phyloP scores from a whole-genome alignment of 2,888 invertebrate species.

The Ochropacha duplaris region DNA sequence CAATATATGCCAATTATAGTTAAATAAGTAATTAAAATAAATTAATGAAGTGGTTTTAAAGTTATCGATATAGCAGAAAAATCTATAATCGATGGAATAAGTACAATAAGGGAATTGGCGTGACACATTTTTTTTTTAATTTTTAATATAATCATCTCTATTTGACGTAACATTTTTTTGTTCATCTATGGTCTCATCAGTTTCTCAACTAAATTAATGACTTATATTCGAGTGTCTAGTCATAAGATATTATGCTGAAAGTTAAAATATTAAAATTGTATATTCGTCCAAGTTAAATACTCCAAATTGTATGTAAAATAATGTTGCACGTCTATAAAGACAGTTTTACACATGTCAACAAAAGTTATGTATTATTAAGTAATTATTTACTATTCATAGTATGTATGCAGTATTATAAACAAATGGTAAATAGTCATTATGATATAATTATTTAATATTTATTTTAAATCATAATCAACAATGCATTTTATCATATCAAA shows the following conservation, averaged over 20 bases:
- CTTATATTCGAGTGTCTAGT: slow-evolving; percentile 34
- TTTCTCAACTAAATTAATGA: too few species aligned
- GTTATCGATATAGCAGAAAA: too few species aligned
- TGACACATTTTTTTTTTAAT: too few species aligned
- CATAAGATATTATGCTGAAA: slow-evolving; percentile 29
- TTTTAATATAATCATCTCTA: too few species aligned
- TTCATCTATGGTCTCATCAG: too few species aligned
- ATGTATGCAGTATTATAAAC: neutral
- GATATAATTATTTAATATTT: neutral
- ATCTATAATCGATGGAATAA: too few species aligned
- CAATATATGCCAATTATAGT: too few species aligned
- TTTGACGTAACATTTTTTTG: too few species aligned
- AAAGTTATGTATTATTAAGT: neutral
- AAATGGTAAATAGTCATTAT: too few species aligned
- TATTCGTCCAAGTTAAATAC: slow-evolving; percentile 1
- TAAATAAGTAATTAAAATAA: too few species aligned
- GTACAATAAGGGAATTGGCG: too few species aligned
- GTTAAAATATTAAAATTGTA: neutral
- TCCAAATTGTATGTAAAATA: slow-evolving; percentile 4
- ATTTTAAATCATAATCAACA: neutral
- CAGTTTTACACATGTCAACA: neutral
- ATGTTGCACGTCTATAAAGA: slow-evolving; percentile 1
- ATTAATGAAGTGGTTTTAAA: too few species aligned
- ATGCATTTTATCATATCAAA: slow-evolving; percentile 11
- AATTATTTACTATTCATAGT: neutral